These are phyloP conservation scores for Caerostris darwini DNA, from an alignment of 1,140 invertebrate genomes.

Conservation along the genomic window DNA sequence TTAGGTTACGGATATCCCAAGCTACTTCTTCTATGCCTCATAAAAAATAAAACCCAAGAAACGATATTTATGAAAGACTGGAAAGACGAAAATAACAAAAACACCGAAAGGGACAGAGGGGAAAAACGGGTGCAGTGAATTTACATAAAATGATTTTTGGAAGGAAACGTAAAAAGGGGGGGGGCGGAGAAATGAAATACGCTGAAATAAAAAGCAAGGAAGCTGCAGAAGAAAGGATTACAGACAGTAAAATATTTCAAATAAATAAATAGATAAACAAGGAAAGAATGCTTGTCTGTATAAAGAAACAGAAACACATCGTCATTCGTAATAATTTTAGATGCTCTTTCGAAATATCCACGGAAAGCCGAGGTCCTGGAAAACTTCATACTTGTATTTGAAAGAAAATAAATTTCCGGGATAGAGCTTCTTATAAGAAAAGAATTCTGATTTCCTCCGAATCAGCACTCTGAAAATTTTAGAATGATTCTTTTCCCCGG, in stretches of 20 bases:
- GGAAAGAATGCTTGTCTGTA: neutral
- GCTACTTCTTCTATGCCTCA: neutral
- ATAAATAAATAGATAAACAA: neutral
- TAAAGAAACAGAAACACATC: conserved; percentile 37
- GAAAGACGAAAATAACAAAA: conserved; percentile 20
- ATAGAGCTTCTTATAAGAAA: conserved; percentile 27
- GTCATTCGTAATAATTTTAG: conserved; percentile 43
- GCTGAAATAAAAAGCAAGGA: neutral
- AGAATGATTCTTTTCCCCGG: neutral
- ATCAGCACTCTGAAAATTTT: neutral
- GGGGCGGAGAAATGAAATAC: neutral
- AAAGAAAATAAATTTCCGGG: conserved; percentile 18
- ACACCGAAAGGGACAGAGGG: neutral
- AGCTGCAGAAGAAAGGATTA: neutral
- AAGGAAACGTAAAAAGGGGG: neutral
- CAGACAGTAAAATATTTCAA: conserved; percentile 13
- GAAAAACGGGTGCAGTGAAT: neutral
- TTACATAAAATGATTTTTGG: conserved; percentile 15
- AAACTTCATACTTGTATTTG: conserved; percentile 24
- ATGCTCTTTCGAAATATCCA: conserved; percentile 2
- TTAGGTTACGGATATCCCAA: conserved; percentile 19
- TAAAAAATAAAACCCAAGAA: conserved; percentile 24
- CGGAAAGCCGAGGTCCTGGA: conserved; percentile 21
- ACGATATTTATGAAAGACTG: conserved; percentile 27
- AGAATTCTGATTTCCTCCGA: conserved; percentile 36